phyloP scores from a whole-genome alignment of 2,888 invertebrate species.

The Oxystoma pomonae region DNA sequence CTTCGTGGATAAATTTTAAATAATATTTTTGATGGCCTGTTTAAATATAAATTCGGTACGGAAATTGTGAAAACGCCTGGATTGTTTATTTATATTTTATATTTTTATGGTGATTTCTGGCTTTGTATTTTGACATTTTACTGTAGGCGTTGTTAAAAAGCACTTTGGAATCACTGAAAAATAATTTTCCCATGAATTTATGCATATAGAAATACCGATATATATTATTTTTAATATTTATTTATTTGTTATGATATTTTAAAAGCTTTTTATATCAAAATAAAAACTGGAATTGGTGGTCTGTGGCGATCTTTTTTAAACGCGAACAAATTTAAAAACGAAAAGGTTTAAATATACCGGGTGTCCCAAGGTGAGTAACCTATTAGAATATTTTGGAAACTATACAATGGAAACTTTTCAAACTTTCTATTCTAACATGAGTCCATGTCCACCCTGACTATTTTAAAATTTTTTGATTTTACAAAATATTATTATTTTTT shows the following conservation, averaged over 20 bases:
- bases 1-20: constrained; percentile 10
- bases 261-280: too few relatives aligned
- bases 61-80: constrained; percentile 18
- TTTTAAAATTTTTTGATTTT: too few relatives aligned
- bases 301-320: too few relatives aligned
- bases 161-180: not conserved
- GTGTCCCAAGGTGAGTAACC: too few relatives aligned
- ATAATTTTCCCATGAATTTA: not conserved
- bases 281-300: too few relatives aligned
- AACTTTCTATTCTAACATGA: too few relatives aligned
- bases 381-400: too few relatives aligned
- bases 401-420: too few relatives aligned
- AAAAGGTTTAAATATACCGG: too few relatives aligned
- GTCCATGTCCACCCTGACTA: too few relatives aligned
- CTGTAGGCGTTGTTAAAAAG: not conserved
- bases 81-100: not conserved
- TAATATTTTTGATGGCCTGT: constrained; percentile 19
- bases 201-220: constrained; percentile 11
- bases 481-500: too few relatives aligned
- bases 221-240: constrained; percentile 20
- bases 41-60: constrained; percentile 22
- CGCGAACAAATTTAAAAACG: too few relatives aligned
- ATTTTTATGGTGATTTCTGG: not conserved
- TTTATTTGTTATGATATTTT: constrained; percentile 7
- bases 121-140: not conserved